Percentiles rank a stretch among this genome's conserved stretches.
phyloP scores from a whole-genome alignment of 2,113 vertebrate species.

The Cercocebus atys region DNA sequence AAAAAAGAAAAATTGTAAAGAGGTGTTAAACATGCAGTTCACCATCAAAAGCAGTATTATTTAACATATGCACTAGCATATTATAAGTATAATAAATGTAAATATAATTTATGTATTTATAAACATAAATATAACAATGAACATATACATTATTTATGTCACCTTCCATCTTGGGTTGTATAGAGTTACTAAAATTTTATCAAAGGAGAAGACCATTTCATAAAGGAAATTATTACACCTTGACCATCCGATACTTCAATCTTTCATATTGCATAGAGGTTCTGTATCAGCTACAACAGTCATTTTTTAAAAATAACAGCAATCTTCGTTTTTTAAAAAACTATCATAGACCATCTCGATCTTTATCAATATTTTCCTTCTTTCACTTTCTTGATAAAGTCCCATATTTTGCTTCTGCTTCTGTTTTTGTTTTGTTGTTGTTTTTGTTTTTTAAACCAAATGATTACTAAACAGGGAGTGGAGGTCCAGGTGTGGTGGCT shows the following conservation, averaged over 20 bases:
- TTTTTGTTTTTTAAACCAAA: background rate
- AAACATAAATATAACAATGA: background rate
- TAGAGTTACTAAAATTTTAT: background rate
- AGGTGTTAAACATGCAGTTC: background rate
- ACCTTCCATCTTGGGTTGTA: background rate
- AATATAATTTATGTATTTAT: background rate
- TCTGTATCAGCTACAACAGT: background rate
- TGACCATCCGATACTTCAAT: background rate
- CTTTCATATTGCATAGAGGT: background rate
- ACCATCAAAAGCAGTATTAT: background rate
- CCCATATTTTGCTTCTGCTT: background rate
- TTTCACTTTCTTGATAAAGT: background rate
- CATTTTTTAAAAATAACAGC: background rate
- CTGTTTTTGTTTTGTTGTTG: background rate
- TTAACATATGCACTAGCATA: background rate
- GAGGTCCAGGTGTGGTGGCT: too few relatives aligned
- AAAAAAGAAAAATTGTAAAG: background rate
- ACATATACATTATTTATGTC: background rate
- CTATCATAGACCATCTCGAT: background rate
- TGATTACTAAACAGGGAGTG: background rate
- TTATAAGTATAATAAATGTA: background rate
- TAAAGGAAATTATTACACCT: background rate
- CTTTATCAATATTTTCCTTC: background rate
- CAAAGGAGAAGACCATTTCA: background rate
- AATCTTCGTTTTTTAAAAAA: background rate